These are phyloP conservation scores for Phalanger gymnotis DNA, from an alignment of 2,797 vertebrate genomes.

Conservation along the genomic window DNA sequence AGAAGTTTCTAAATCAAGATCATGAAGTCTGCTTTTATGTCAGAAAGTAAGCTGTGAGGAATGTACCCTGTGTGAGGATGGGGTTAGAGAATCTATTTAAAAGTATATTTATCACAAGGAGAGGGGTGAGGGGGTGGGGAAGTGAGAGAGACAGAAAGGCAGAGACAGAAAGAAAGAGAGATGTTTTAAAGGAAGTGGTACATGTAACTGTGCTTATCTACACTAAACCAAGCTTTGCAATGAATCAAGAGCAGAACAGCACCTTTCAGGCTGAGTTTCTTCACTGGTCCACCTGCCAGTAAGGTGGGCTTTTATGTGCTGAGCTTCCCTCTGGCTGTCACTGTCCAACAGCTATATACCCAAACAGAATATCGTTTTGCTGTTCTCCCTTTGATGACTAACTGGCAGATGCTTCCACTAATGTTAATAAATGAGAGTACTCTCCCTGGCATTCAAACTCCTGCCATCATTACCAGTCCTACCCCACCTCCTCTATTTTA, in stretches of 20 bases:
- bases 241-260: neutral
- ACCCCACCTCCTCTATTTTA: neutral
- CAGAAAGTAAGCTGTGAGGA: neutral
- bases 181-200: neutral
- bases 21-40: neutral
- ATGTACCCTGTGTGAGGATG: neutral
- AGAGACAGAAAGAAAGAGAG: neutral
- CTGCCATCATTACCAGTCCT: neutral
- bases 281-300: neutral
- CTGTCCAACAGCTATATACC: neutral
- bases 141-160: neutral
- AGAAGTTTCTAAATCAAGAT: constrained; percentile 34
- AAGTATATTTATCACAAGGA: neutral
- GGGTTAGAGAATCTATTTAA: constrained; percentile 36
- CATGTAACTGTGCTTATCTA: neutral
- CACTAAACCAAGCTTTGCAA: neutral
- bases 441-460: constrained; percentile 27
- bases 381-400: constrained; percentile 43
- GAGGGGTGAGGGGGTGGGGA: neutral
- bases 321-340: neutral
- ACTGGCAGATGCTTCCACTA: constrained; percentile 13
- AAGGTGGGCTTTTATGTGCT: neutral
- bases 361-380: neutral
- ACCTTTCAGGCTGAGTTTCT: neutral
- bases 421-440: neutral